Base-by-base conservation (phyloP, 2,888 invertebrate genomes). In the Trissolcus japonicus region DNA sequence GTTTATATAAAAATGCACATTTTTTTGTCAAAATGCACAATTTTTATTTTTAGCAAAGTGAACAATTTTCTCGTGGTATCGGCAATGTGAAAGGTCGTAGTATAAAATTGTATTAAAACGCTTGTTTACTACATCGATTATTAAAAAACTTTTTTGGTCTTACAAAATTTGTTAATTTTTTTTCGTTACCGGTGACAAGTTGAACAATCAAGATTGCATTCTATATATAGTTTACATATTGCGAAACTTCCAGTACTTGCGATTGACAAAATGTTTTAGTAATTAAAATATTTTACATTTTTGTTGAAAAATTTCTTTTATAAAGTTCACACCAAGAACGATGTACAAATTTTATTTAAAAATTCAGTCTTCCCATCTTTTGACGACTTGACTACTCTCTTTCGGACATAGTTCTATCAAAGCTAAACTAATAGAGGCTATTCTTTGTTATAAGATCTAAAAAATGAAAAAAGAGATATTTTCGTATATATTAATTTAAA, bases 41-140 rank as follows among this genome's bases (percentile, higher is more conserved):
- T 0, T 43, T 29, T 61, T 55, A 16, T 46, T 19, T 55, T 62
- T 53, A 46, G 19, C 46, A 40, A 71, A 46, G 56, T 71, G 71
- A 71, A 71, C 71, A 71, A 71, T 71, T 71, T 63, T 46, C 54
- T 71, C 41, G 62, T 71, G 69, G 69, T 71, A 71, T 71, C 69
- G 56, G 61, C 55, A 71, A 57, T 16, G 50, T 9, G 41, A 56
- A 71, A 48, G 35, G 35, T 35, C 35, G 35, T 62, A 46, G 46
- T 71, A 48, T 51, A 62, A 71, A 40, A 29, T 50, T 61, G 13
- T 62, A 60, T 54, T 29, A 56, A 57, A 59, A 63, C 17, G 51
- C 40, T 59, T 50, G 35, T 50, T 55, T 51, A 46, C 63, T 71
- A 71, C 46, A 63, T 59, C 29, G n/a, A 71, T 56, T 54, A 21